A percentile compares a stretch with the other conserved stretches of the same genome.
Conservation (phyloP, 2,888 invertebrate species). For the Drosophila multiciliata region DNA sequence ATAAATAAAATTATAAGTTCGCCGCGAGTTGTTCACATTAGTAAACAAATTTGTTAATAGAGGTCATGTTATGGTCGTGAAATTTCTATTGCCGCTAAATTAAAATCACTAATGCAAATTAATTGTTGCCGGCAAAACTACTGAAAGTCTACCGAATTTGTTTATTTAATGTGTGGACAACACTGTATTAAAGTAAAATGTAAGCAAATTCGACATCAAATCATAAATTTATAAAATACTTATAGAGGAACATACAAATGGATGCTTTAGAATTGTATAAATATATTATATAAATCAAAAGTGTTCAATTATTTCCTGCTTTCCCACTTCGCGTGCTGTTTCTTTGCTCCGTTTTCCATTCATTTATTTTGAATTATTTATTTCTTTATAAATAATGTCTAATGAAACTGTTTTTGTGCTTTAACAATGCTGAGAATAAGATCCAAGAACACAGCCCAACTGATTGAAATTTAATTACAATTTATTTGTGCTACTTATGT, state of each 20-base stretch:
- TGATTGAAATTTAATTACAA: slow-evolving; percentile 14
- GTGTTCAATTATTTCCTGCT: slow-evolving; percentile 58
- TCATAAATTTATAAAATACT: neutral
- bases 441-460: slow-evolving; percentile 25
- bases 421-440: slow-evolving; percentile 33
- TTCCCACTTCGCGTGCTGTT: slow-evolving; percentile 55
- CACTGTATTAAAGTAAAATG: slow-evolving; percentile 18
- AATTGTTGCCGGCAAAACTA: slow-evolving; percentile 37
- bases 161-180: slow-evolving; percentile 18
- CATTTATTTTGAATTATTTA: slow-evolving; percentile 14
- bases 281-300: slow-evolving; percentile 16
- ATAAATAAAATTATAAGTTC: slow-evolving; percentile 21
- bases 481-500: neutral
- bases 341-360: slow-evolving; percentile 38
- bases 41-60: slow-evolving; percentile 38
- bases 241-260: neutral
- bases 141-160: slow-evolving; percentile 16
- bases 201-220: slow-evolving; percentile 18
- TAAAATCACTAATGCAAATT: slow-evolving; percentile 43
- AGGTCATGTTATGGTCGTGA: slow-evolving; percentile 53
- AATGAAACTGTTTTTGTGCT: slow-evolving; percentile 16
- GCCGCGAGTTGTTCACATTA: slow-evolving; percentile 56
- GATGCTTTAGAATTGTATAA: slow-evolving; percentile 14
- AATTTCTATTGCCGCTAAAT: slow-evolving; percentile 25
- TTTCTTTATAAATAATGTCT: slow-evolving; percentile 14